These are phyloP conservation scores for Pterophyllum scalare DNA, from an alignment of 2,113 vertebrate genomes.

Conservation along the genomic window DNA sequence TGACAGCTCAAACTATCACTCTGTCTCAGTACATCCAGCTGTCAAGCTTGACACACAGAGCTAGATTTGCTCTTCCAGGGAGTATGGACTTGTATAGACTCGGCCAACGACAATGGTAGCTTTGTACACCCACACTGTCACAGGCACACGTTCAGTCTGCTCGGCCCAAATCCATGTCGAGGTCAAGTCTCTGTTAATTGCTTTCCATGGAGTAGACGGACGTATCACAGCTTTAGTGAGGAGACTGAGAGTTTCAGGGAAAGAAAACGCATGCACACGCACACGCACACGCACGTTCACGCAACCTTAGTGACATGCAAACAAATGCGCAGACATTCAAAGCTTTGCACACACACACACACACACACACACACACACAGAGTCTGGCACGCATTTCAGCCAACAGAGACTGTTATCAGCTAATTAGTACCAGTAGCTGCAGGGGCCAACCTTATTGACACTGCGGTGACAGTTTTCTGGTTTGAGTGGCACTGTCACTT, in stretches of 20 bases:
- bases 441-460: slow-evolving; percentile 62
- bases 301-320: not conserved
- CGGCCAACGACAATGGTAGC: slow-evolving; percentile 37
- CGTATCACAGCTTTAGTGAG: slow-evolving; percentile 51
- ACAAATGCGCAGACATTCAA: not conserved
- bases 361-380: not conserved
- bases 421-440: slow-evolving; percentile 69
- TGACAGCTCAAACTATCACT: slow-evolving; percentile 10
- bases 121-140: slow-evolving; percentile 43
- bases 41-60: not conserved
- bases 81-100: slow-evolving; percentile 9
- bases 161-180: slow-evolving; percentile 52
- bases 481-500: slow-evolving; percentile 59
- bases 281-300: not conserved
- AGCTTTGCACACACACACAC: not conserved
- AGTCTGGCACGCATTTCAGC: slow-evolving; percentile 30
- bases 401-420: slow-evolving; percentile 58
- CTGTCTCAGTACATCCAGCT: not conserved
- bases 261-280: slow-evolving; percentile 17
- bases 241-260: slow-evolving; percentile 42
- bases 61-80: slow-evolving; percentile 5
- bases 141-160: slow-evolving; percentile 38
- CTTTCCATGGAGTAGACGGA: slow-evolving; percentile 64
- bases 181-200: slow-evolving; percentile 77
- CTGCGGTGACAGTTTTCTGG: slow-evolving; percentile 52